Conservation (phyloP, 2,113 vertebrate genomes). For the Lampris incognitus region DNA sequence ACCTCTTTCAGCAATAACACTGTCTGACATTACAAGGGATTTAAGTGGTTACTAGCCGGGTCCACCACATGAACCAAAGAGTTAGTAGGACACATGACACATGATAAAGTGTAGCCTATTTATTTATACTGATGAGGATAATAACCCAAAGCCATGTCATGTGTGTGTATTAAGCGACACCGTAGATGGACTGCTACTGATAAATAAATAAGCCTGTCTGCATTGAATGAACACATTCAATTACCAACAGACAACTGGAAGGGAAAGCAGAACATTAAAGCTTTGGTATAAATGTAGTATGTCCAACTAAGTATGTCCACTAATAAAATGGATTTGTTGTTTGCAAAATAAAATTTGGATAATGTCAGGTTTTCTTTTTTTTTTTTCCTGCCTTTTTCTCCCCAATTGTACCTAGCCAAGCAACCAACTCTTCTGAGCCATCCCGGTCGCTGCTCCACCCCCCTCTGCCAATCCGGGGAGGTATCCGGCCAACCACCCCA, state of each 20-base stretch:
- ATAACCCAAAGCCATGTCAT: constrained; percentile 18
- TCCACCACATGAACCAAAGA: constrained; percentile 12
- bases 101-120: neutral
- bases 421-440: no score
- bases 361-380: neutral
- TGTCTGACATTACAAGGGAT: neutral
- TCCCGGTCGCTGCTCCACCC: no score
- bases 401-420: no score
- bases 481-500: no score
- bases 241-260: constrained; percentile 18
- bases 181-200: neutral
- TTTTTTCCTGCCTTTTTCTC: no score
- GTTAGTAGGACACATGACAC: constrained; percentile 1
- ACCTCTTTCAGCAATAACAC: constrained; percentile 23
- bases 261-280: constrained; percentile 24
- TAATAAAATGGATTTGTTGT: neutral
- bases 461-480: no score
- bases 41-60: neutral
- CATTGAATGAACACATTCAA: constrained; percentile 41
- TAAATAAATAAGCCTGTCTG: constrained; percentile 17
- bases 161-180: constrained; percentile 12
- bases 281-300: constrained; percentile 10
- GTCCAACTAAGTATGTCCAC: no score
- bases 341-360: constrained; percentile 13
- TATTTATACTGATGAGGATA: constrained; percentile 32